Evolutionary conservation across 2,113 vertebrate species (phyloP).

Genomic region (Galbula dea): DNA sequence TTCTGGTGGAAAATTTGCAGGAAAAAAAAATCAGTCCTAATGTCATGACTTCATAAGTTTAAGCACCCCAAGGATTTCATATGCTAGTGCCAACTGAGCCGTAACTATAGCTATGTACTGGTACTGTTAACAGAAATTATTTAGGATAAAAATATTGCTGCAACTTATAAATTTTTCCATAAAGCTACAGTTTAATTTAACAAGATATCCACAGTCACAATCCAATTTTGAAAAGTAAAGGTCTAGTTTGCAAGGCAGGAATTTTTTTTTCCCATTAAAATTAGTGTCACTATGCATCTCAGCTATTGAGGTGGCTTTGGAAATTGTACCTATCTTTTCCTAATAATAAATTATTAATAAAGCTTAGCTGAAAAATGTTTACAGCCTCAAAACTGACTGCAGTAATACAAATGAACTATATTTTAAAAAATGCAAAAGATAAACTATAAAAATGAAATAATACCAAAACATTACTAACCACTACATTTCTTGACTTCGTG

Average conservation of each 20-base stretch:
- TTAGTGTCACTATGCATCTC: not conserved
- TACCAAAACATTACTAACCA: not conserved
- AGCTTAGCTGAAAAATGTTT: not conserved
- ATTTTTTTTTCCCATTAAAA: not conserved
- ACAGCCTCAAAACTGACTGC: not conserved
- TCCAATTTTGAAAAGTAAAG: not conserved
- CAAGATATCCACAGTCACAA: not conserved
- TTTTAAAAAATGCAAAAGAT: not conserved
- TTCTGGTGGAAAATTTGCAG: not conserved
- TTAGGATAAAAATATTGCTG: not conserved
- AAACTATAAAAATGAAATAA: not conserved
- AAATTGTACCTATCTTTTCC: not conserved
- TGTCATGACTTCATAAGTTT: not conserved
- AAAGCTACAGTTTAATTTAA: not conserved
- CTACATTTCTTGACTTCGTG: not conserved
- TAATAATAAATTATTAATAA: not conserved
- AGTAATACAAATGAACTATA: not conserved
- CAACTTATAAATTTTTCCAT: not conserved
- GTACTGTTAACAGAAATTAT: not conserved
- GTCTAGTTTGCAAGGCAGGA: not conserved
- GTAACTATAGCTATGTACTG: not conserved
- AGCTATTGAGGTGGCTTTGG: not conserved
- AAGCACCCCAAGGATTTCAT: not conserved
- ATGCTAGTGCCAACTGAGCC: not conserved
- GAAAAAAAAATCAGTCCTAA: not conserved